Evolutionary conservation across 2,113 vertebrate genomes (phyloP).

Genomic region (Aphyosemion australe): DNA sequence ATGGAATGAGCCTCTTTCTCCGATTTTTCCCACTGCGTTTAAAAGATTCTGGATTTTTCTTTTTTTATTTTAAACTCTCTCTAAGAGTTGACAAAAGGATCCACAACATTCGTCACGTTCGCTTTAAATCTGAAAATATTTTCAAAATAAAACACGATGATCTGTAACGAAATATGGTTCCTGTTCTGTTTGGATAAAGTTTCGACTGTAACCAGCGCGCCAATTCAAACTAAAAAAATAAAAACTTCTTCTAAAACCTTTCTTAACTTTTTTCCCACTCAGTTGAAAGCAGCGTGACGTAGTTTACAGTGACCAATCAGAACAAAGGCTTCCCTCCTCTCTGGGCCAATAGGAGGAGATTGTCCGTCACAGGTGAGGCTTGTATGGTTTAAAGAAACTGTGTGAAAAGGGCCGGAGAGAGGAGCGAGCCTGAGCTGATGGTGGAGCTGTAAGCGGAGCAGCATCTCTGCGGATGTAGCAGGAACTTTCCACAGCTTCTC

Average conservation of each 20-base stretch:
- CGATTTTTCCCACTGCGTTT: too few relatives aligned
- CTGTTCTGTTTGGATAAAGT: too few relatives aligned
- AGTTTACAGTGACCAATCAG: slow-evolving; percentile 79
- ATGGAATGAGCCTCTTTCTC: too few relatives aligned
- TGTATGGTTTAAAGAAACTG: slow-evolving; percentile 69
- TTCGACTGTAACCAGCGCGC: background rate
- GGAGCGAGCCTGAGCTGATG: slow-evolving; percentile 63
- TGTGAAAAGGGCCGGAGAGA: slow-evolving; percentile 78
- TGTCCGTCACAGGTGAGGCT: slow-evolving; percentile 83
- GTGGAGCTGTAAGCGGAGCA: slow-evolving; percentile 66
- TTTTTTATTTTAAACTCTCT: too few relatives aligned
- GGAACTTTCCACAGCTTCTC: slow-evolving; percentile 53
- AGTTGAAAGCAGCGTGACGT: slow-evolving; percentile 60
- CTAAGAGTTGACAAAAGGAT: too few relatives aligned
- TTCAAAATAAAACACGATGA: too few relatives aligned
- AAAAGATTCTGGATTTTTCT: too few relatives aligned
- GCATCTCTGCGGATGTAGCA: slow-evolving; percentile 64
- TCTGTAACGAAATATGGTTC: too few relatives aligned
- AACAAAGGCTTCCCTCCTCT: slow-evolving; percentile 5
- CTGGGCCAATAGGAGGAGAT: slow-evolving; percentile 67
- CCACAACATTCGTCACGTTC: too few relatives aligned
- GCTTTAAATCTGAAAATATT: too few relatives aligned
- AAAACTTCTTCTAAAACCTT: slow-evolving; percentile 11
- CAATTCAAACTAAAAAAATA: slow-evolving; percentile 12
- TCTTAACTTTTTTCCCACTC: slow-evolving; percentile 17